These are phyloP conservation scores for Solea solea DNA, from an alignment of 2,113 vertebrate species.

Conservation along the genomic window DNA sequence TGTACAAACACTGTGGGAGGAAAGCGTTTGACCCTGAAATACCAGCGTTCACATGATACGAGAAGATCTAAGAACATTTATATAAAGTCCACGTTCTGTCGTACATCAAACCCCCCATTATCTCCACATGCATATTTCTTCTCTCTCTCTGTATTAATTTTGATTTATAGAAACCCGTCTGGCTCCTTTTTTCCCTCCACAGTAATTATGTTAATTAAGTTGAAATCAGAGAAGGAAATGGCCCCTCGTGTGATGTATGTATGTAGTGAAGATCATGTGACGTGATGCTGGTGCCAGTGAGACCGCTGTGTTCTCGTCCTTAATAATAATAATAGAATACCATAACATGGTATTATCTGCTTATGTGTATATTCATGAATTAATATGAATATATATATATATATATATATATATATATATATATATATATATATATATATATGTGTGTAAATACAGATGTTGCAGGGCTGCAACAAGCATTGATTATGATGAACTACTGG, in stretches of 20 bases:
- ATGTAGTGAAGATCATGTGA: neutral
- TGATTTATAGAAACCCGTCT: conserved; percentile 3
- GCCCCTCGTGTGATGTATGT: neutral
- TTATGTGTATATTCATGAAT: too few relatives aligned
- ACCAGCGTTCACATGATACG: neutral
- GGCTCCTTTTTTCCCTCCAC: neutral
- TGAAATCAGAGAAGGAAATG: neutral
- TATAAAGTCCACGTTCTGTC: neutral
- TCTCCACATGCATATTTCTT: conserved; percentile 5
- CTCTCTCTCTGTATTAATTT: conserved; percentile 2
- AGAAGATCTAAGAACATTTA: conserved; percentile 9
- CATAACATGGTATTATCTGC: neutral
- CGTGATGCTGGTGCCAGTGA: neutral
- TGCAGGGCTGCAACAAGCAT: too few relatives aligned
- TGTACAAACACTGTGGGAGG: conserved; percentile 42
- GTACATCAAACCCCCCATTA: conserved; percentile 3
- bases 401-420: too few relatives aligned
- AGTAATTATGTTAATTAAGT: neutral
- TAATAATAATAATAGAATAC: too few relatives aligned
- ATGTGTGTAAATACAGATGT: too few relatives aligned
- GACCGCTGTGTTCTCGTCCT: too few relatives aligned
- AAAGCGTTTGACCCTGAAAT: conserved; percentile 9
- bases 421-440: too few relatives aligned
- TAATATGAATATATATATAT: too few relatives aligned
- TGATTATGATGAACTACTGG: too few relatives aligned